A percentile compares a stretch with the other conserved stretches of the same genome.
phyloP scores from a whole-genome alignment of 1,140 invertebrate genomes.

The Hyphantria cunea region DNA sequence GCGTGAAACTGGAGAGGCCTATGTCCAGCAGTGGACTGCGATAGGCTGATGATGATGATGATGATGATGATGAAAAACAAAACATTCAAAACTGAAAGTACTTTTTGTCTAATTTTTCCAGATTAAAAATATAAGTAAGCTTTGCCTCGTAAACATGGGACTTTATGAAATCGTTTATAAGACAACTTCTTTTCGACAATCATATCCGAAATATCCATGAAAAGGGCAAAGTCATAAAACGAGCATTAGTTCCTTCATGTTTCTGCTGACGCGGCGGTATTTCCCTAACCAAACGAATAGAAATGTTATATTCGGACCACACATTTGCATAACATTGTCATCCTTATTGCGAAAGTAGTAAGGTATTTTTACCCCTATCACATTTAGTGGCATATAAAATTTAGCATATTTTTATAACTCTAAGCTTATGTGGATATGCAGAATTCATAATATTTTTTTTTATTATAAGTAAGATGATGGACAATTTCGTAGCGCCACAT shows the following conservation, averaged over 20 bases:
- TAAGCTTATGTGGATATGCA: background rate
- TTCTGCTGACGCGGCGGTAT: constrained; percentile 47
- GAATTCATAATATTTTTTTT: background rate
- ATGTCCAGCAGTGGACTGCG: no score
- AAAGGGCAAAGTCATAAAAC: constrained; percentile 60
- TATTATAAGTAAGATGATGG: background rate
- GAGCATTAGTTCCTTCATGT: constrained; percentile 59
- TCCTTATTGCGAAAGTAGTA: constrained; percentile 27
- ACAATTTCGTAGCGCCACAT: no score
- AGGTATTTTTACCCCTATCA: constrained; percentile 14
- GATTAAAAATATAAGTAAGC: no score
- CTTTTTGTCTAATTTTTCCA: no score
- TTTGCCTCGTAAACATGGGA: constrained; percentile 17
- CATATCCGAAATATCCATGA: constrained; percentile 64
- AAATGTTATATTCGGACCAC: constrained; percentile 31
- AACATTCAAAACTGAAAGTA: no score
- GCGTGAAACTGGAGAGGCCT: no score
- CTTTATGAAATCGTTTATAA: constrained; percentile 37
- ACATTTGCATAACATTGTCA: constrained; percentile 28
- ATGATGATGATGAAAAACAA: no score
- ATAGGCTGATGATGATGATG: no score
- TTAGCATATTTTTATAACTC: constrained; percentile 14
- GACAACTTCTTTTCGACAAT: constrained; percentile 52
- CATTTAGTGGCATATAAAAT: constrained; percentile 4
- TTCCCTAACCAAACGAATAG: constrained; percentile 28